Conservation (phyloP, 2,113 vertebrate genomes). For the Aspidoscelis tigris region DNA sequence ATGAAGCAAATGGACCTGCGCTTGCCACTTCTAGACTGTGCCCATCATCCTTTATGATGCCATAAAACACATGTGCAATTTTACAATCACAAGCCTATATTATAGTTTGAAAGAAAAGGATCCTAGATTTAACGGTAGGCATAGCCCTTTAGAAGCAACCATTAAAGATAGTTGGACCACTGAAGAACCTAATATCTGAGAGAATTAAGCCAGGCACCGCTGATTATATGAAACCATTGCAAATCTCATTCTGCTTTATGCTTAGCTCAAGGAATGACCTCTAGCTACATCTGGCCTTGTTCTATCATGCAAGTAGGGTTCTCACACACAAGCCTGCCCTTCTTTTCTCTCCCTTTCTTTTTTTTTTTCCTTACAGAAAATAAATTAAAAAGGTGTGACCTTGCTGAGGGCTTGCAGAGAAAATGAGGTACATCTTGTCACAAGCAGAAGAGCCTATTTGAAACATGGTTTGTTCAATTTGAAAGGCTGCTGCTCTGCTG, state of each 20-base stretch:
- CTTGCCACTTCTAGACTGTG: too few relatives aligned
- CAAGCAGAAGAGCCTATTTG: conserved; percentile 89
- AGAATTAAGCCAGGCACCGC: conserved; percentile 68
- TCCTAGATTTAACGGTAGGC: background rate
- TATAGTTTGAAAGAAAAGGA: background rate
- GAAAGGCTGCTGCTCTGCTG: conserved; percentile 85
- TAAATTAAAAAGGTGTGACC: conserved; percentile 97
- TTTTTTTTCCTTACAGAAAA: conserved; percentile 85
- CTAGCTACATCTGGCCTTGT: conserved; percentile 89
- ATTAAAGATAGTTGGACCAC: conserved; percentile 30
- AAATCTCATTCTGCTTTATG: conserved; percentile 84
- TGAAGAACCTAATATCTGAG: conserved; percentile 44
- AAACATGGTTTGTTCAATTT: conserved; percentile 90
- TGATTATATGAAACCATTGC: conserved; percentile 71
- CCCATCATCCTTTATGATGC: too few relatives aligned
- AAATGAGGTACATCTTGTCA: conserved; percentile 97
- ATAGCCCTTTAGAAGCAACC: conserved; percentile 4
- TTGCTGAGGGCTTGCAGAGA: conserved; percentile 92
- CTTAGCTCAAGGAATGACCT: conserved; percentile 91
- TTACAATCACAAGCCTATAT: background rate
- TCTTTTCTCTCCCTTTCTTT: background rate
- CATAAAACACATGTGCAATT: background rate
- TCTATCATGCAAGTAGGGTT: conserved; percentile 79
- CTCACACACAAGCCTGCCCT: background rate
- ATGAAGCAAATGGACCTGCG: too few relatives aligned